Evolutionary conservation across 2,113 vertebrate genomes (phyloP).

Genomic region (Eclectus roratus): DNA sequence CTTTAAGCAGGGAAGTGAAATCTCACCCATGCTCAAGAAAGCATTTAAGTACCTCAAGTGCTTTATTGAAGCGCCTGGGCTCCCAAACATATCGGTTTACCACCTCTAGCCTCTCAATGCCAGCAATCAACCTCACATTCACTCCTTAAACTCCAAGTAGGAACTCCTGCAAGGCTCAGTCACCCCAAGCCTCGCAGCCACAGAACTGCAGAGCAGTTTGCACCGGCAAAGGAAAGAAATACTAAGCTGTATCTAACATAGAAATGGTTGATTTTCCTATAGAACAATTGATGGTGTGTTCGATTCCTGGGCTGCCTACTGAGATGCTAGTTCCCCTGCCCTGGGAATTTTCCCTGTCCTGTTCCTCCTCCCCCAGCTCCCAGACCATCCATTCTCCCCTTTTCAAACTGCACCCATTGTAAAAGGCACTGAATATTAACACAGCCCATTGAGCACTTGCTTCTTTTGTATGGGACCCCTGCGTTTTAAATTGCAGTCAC

Average conservation of each 20-base stretch:
- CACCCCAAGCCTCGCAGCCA: background rate
- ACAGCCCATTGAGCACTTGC: conserved; percentile 60
- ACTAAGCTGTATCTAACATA: background rate
- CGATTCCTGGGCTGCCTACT: background rate
- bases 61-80: background rate
- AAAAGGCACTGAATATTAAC: conserved; percentile 73
- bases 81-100: background rate
- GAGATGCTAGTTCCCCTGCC: background rate
- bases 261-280: background rate
- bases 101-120: background rate
- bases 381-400: conserved; percentile 67
- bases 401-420: conserved; percentile 72
- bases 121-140: background rate
- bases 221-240: background rate
- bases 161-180: background rate
- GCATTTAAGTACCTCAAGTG: conserved; percentile 26
- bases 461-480: conserved; percentile 68
- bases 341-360: conserved; percentile 53
- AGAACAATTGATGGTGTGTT: conserved; percentile 32
- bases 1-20: background rate
- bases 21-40: background rate
- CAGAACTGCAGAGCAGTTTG: background rate
- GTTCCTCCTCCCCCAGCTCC: conserved; percentile 45
- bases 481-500: conserved; percentile 70
- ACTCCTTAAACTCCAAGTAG: background rate